Base-by-base conservation (phyloP, 2,888 invertebrate species). In the Acrobasis suavella region DNA sequence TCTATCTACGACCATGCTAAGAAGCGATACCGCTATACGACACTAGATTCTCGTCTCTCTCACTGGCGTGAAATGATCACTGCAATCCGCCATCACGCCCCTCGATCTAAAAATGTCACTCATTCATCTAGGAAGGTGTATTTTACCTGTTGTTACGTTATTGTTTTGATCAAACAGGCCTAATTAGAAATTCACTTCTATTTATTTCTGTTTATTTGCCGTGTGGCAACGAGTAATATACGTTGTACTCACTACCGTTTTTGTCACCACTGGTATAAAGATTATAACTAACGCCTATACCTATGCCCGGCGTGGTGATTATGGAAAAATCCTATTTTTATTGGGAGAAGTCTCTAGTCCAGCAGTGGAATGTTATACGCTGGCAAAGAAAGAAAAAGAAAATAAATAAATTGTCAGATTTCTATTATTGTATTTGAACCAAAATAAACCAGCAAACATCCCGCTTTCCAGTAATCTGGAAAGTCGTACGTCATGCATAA, bases 81-180 rank as follows among this genome's bases (percentile, higher is more conserved):
- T 50, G 63, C 63, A 60, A 60, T 64, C 62, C 61, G 62, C 46
- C 37, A 72, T 67, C 74, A 71, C 70, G 70, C 70, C 62, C 69
- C 72, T 63, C 72, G 80, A 67, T 80, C 83, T 78, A 82, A 69
- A 85, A 76, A 81, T 72, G 83, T 82, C 87, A 85, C 70, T 86
- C 82, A 60, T 22, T 42, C 51, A 42, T 42, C 14, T 42, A 51
- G 60, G 68, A 74, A 77, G 79, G 75, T 74, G 77, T 76, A 65
- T 67, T 71, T 69, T 64, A 64, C 68, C 62, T 62, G 68, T 61
- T 69, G 64, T 69, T 70, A 65, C 72, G 55, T 70, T 72, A 62
- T 64, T 61, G 62, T 66, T 67, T 38, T 16, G 22, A n/a, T 42
- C 39, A 60, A 51, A 51, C 8, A 42, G 6, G 37, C 12, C n/a